Conservation (phyloP, 2,888 invertebrate species). For the Fabriciana adippe region DNA sequence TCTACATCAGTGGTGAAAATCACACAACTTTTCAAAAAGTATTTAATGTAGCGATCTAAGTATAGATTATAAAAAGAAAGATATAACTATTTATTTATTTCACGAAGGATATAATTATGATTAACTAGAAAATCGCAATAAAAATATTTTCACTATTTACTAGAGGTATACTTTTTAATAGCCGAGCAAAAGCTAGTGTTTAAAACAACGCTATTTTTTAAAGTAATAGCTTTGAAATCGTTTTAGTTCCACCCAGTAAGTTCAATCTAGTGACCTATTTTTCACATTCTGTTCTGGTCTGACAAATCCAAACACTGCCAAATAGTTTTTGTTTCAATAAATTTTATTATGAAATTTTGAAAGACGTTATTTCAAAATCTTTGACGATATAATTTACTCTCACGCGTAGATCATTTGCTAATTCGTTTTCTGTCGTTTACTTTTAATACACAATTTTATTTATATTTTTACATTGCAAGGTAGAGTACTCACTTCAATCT, state of each 20-base stretch:
- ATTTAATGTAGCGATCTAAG: too few relatives aligned
- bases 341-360: neutral
- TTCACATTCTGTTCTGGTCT: constrained; percentile 13
- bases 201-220: constrained; percentile 10
- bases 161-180: neutral
- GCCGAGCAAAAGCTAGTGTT: constrained; percentile 6
- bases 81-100: neutral
- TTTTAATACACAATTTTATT: too few relatives aligned
- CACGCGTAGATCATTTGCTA: too few relatives aligned
- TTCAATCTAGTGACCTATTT: constrained; percentile 22
- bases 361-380: neutral
- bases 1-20: too few relatives aligned
- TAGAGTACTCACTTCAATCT: too few relatives aligned
- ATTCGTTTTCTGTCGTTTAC: too few relatives aligned
- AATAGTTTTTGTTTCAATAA: constrained; percentile 18
- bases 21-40: too few relatives aligned
- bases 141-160: neutral
- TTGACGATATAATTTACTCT: too few relatives aligned
- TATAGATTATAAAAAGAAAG: too few relatives aligned
- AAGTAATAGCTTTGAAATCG: constrained; percentile 24
- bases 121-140: neutral
- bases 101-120: neutral
- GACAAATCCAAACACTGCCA: constrained; percentile 20
- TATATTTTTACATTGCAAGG: too few relatives aligned
- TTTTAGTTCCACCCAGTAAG: constrained; percentile 20